Evolutionary conservation across 1,140 invertebrate species (phyloP), one percentile per base, ranked within the genome.

Genomic region (Coelopa frigida): DNA sequence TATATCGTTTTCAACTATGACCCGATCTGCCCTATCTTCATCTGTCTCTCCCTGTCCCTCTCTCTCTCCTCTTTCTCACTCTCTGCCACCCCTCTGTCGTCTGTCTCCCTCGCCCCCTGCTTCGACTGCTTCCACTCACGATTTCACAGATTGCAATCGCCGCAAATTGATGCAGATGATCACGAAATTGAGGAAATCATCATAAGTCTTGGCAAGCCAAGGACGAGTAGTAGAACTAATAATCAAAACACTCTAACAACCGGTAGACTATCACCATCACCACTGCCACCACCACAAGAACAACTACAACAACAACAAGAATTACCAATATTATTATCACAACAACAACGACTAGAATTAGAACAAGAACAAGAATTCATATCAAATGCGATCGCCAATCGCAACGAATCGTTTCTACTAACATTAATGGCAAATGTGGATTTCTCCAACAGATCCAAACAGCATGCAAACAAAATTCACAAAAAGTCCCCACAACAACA

Each of bases 401-500:
- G 29, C 22, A 37, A 33, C 35, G 36, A 46, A 46, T 38, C 22
- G 20, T 24, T 26, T 51, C 33, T 60, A 65, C 62, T 66, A 66
- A 65, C 58, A 57, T 38, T 54, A 51, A 53, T 56, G 45, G 43
- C 22, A 40, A 45, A 50, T 50, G 31, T 50, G 44, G 44, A 47
- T 51, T 47, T 66, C 62, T 66, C 62, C 62, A 56, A 66, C 62
- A 66, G 62, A 63, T 66, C 62, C 44, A 66, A 61, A 62, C 33
- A 58, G 59, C 59, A 62, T 62, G 62, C 53, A 55, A 66, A 54
- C 48, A 59, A 59, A 57, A 46, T 36, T 48, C 46, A 51, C 52
- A 65, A 58, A 47, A 57, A 54, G 54, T 54, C 53, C 51, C 53
- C 46, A 58, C 51, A 17, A 22, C 12, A 35, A 23, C 17, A 36